phyloP scores from a whole-genome alignment of 2,797 vertebrate species.

The Poecilia wingei region DNA sequence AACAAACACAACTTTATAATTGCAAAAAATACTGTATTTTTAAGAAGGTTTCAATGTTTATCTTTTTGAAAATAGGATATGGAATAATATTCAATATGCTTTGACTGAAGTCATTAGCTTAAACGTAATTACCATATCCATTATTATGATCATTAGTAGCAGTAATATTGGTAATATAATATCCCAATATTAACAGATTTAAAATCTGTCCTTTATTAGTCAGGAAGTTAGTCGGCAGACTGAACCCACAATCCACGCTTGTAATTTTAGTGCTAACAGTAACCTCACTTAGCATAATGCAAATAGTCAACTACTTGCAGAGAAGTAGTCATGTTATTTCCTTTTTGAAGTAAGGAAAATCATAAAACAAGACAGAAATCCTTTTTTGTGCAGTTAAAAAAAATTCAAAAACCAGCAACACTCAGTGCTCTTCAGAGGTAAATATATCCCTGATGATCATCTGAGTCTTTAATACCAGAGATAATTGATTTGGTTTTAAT shows the following conservation, averaged over 20 bases:
- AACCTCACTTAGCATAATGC: neutral
- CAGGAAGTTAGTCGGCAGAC: neutral
- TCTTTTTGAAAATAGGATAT: neutral
- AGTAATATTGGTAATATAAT: neutral
- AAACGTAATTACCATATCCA: neutral
- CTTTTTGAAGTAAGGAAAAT: neutral
- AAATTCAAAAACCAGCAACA: neutral
- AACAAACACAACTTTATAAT: neutral
- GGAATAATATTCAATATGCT: neutral
- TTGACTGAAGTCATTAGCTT: neutral
- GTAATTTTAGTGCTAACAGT: neutral
- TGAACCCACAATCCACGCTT: neutral
- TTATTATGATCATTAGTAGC: neutral
- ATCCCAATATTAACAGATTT: neutral
- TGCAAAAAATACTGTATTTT: neutral
- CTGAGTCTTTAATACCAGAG: neutral
- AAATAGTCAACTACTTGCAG: neutral
- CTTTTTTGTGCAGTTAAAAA: neutral
- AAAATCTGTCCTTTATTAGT: neutral
- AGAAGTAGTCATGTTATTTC: neutral
- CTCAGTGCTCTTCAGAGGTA: neutral
- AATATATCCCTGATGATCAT: neutral
- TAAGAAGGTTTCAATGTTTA: neutral
- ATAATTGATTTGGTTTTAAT: too few species aligned
- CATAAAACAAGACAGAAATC: neutral